These are phyloP conservation scores for Chrosomus eos DNA, from an alignment of 2,797 vertebrate species.

Conservation along the genomic window DNA sequence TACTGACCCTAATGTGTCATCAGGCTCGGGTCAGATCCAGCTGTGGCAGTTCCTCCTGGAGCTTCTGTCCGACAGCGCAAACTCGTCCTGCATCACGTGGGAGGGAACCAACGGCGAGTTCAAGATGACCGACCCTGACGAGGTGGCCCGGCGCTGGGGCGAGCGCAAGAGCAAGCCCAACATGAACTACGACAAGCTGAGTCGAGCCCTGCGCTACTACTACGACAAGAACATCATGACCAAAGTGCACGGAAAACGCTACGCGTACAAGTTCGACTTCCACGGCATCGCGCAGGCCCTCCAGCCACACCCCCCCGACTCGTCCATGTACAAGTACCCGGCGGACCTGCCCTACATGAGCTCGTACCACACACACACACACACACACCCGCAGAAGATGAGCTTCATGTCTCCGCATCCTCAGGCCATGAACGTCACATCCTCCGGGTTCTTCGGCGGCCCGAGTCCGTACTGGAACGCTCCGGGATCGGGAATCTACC, in stretches of 20 bases:
- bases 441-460: conserved; percentile 85
- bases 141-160: conserved; percentile 89
- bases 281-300: conserved; percentile 89
- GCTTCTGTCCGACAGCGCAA: conserved; percentile 87
- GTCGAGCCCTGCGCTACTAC: conserved; percentile 89
- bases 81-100: conserved; percentile 90
- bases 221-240: conserved; percentile 95
- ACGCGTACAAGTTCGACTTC: conserved; percentile 92
- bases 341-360: conserved; percentile 87
- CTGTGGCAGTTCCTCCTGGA: conserved; percentile 70
- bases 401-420: conserved; percentile 85
- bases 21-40: conserved; percentile 20
- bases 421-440: conserved; percentile 82
- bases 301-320: conserved; percentile 87
- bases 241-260: conserved; percentile 90
- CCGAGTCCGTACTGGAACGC: conserved; percentile 89
- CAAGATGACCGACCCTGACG: conserved; percentile 90
- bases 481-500: conserved; percentile 85
- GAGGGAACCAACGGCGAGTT: conserved; percentile 72
- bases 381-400: conserved; percentile 89
- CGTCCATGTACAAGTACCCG: conserved; percentile 88
- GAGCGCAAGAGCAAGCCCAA: conserved; percentile 89
- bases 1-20: neutral
- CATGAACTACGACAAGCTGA: conserved; percentile 93
- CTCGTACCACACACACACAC: conserved; percentile 72